Evolutionary conservation across 2,113 vertebrate genomes (phyloP).

Genomic region (Eira barbara): DNA sequence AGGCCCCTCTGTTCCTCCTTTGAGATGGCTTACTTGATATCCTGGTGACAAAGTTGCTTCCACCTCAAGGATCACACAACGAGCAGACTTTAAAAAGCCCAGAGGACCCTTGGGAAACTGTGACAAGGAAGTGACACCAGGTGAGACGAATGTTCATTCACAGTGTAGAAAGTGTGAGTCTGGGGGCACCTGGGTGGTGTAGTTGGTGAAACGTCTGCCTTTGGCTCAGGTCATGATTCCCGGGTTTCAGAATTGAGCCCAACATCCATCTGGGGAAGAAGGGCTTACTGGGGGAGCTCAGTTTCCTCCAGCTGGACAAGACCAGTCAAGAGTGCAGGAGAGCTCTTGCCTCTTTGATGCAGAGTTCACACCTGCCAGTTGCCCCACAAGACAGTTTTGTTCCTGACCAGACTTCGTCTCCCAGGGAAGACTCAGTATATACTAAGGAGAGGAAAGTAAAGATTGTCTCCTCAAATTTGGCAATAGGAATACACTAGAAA

Average conservation of each 20-base stretch:
- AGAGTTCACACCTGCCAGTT: not conserved
- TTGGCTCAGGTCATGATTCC: not conserved
- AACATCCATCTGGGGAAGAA: not conserved
- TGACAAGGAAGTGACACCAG: not conserved
- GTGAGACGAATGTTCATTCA: not conserved
- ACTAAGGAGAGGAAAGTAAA: not conserved
- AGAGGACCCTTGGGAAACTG: not conserved
- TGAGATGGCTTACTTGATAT: not conserved
- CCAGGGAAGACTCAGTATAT: not conserved
- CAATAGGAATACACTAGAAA: not conserved
- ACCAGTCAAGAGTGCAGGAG: not conserved
- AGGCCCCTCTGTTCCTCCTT: not conserved
- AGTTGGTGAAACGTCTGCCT: not conserved
- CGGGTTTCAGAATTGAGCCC: not conserved
- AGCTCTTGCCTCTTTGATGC: not conserved
- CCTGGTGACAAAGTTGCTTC: not conserved
- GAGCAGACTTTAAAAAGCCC: not conserved
- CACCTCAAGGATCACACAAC: not conserved
- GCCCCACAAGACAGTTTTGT: not conserved
- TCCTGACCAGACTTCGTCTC: not conserved
- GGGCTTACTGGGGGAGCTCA: not conserved
- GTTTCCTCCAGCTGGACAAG: fast-evolving
- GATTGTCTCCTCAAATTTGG: not conserved
- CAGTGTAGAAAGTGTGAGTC: not conserved
- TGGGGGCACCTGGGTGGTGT: not conserved